Evolutionary conservation across 2,113 vertebrate species (phyloP).

Genomic region (Phaethornis superciliosus): DNA sequence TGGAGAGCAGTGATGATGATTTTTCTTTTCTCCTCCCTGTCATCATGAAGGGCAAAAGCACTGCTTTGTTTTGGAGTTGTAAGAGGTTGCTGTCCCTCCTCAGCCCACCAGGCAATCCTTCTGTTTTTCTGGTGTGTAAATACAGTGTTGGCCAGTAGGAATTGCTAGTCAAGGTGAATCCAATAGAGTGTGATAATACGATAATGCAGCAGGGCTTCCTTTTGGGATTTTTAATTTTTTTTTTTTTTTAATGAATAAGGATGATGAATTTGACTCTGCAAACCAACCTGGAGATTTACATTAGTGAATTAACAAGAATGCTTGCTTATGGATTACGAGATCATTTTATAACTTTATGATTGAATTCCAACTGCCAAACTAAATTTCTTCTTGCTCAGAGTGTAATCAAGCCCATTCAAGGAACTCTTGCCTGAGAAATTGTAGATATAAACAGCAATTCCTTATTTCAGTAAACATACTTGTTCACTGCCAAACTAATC

Average conservation of each 20-base stretch:
- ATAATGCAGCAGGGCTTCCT: not conserved
- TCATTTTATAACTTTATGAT: conserved; percentile 61
- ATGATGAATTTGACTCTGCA: conserved; percentile 35
- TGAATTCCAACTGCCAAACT: conserved; percentile 63
- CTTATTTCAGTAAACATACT: conserved; percentile 59
- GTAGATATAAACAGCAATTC: conserved; percentile 73
- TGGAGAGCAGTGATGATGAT: not conserved
- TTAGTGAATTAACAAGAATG: conserved; percentile 2
- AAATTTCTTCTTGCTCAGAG: conserved; percentile 56
- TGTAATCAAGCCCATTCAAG: conserved; percentile 59
- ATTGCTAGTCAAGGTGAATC: not conserved
- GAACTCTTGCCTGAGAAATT: conserved; percentile 67
- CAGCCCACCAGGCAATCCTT: not conserved
- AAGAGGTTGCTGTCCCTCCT: not conserved
- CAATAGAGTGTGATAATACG: not conserved
- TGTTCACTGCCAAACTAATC: conserved; percentile 53
- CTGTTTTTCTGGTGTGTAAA: too few relatives aligned
- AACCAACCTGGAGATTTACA: conserved; percentile 33
- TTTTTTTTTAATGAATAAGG: not conserved
- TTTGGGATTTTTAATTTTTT: not conserved
- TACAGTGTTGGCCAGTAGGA: not conserved
- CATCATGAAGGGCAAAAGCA: not conserved
- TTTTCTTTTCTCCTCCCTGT: accelerated
- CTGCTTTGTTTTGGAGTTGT: not conserved
- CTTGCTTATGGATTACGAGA: conserved; percentile 55